A percentile compares a stretch with the other conserved stretches of the same genome.
These are phyloP conservation scores for Tineola bisselliella DNA, from an alignment of 2,888 invertebrate genomes.

Conservation along the genomic window DNA sequence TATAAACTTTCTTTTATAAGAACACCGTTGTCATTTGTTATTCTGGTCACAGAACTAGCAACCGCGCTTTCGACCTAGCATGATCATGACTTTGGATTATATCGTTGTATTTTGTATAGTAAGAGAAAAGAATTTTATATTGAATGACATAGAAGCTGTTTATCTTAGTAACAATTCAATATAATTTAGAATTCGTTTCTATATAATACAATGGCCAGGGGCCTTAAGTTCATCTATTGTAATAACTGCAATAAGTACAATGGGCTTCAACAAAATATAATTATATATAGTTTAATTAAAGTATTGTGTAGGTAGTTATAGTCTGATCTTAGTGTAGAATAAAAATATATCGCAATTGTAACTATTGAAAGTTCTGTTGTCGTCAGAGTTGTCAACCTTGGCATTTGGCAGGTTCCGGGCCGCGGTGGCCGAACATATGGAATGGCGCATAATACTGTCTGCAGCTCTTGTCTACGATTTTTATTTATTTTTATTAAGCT, in stretches of 20 bases:
- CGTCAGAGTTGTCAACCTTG: constrained; percentile 67
- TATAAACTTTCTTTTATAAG: constrained; percentile 1
- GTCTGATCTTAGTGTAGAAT: background rate
- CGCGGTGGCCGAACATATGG: background rate
- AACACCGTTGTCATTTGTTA: constrained; percentile 3
- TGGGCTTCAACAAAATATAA: too few relatives aligned
- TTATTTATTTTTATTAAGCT: background rate
- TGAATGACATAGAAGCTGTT: background rate
- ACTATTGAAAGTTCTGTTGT: constrained; percentile 61
- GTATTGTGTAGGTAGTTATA: too few relatives aligned
- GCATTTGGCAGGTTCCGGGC: constrained; percentile 65
- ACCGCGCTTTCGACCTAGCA: constrained; percentile 2
- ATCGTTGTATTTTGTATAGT: too few relatives aligned
- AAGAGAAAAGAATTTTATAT: too few relatives aligned
- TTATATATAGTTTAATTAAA: too few relatives aligned
- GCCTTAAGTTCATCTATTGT: too few relatives aligned
- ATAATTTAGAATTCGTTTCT: too few relatives aligned
- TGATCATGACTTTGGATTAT: background rate
- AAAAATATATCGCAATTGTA: constrained; percentile 51
- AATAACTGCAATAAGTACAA: too few relatives aligned
- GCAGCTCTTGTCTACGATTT: background rate
- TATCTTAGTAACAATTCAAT: too few relatives aligned
- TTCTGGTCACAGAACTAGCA: background rate
- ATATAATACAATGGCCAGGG: too few relatives aligned
- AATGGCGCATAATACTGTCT: background rate